A percentile compares a stretch with the other conserved stretches of the same genome.
These are phyloP conservation scores for Vireo altiloquus DNA, from an alignment of 2,113 vertebrate genomes.

Conservation along the genomic window DNA sequence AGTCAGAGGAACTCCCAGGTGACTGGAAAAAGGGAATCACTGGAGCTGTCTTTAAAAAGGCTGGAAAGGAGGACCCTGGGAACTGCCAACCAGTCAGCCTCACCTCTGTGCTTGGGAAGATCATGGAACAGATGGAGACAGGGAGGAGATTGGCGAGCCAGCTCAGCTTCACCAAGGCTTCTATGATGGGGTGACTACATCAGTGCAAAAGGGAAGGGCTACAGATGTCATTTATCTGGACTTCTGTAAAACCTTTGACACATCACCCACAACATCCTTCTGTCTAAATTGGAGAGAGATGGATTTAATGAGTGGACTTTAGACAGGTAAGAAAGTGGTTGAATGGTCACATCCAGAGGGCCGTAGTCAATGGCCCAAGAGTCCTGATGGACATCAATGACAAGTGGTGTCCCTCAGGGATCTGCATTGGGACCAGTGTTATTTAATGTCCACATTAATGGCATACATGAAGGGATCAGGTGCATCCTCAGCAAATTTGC, in stretches of 20 bases:
- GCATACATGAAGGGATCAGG: rapidly evolving
- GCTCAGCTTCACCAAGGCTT: background rate
- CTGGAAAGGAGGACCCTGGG: background rate
- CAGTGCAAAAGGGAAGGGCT: background rate
- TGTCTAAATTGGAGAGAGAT: background rate
- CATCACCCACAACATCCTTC: background rate
- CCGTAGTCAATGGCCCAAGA: rapidly evolving
- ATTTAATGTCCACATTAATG: background rate
- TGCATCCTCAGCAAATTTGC: background rate
- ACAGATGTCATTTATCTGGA: background rate
- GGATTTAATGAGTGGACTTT: background rate
- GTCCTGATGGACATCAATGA: background rate
- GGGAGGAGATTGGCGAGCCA: background rate
- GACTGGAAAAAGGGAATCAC: background rate
- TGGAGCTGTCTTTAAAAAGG: background rate
- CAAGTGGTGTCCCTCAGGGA: background rate
- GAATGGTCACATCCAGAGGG: background rate
- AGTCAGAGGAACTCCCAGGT: background rate
- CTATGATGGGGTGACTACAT: background rate
- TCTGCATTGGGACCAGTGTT: background rate
- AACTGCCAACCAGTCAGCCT: background rate
- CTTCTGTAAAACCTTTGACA: background rate
- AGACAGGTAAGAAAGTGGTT: background rate
- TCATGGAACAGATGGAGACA: background rate
- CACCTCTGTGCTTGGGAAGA: background rate